These are phyloP conservation scores for Scytalopus superciliaris DNA, from an alignment of 2,113 vertebrate species.

Conservation along the genomic window DNA sequence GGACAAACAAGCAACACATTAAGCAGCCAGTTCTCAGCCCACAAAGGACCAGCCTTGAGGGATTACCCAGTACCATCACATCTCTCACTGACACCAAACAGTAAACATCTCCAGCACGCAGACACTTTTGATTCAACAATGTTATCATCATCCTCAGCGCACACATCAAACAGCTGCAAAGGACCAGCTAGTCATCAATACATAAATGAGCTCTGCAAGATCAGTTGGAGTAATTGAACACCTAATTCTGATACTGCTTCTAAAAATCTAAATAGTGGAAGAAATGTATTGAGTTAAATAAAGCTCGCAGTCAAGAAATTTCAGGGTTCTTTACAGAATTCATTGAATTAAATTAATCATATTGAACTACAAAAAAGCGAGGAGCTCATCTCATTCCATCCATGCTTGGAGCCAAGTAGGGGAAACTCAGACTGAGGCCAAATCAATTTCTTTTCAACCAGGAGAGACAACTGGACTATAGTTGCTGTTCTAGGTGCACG, in stretches of 20 bases:
- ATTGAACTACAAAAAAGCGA: not conserved
- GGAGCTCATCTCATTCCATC: not conserved
- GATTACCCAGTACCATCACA: not conserved
- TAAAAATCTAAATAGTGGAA: slow-evolving; percentile 24
- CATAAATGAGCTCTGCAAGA: not conserved
- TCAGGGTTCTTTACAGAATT: not conserved
- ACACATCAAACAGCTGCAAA: not conserved
- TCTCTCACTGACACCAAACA: not conserved
- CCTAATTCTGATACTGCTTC: not conserved
- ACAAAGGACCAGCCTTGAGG: not conserved
- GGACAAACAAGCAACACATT: not conserved
- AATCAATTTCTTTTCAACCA: not conserved
- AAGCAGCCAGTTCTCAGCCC: not conserved
- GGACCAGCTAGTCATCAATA: not conserved
- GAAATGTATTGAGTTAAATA: slow-evolving; percentile 1
- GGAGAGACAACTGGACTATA: not conserved
- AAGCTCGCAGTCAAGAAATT: not conserved
- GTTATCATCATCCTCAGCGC: not conserved
- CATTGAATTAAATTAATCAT: not conserved
- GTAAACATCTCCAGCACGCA: not conserved
- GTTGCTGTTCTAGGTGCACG: not conserved
- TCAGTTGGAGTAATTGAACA: not conserved
- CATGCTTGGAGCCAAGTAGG: not conserved
- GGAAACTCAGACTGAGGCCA: slow-evolving; percentile 17
- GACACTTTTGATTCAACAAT: not conserved